Evolutionary conservation across 1,140 invertebrate species (phyloP).

Genomic region (Musca vetustissima): DNA sequence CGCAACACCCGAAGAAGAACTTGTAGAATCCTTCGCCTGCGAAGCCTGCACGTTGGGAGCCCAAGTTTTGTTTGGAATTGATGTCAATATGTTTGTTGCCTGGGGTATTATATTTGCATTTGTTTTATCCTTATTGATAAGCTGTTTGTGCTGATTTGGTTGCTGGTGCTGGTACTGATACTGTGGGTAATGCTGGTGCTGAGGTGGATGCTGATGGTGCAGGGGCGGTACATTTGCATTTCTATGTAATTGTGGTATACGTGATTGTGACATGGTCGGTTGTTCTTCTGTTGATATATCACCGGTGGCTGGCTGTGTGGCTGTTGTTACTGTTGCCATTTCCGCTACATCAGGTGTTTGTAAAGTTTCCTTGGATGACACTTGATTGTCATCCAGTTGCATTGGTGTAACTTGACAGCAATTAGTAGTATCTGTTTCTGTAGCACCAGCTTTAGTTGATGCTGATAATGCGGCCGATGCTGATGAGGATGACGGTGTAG

Average conservation of each 20-base stretch:
- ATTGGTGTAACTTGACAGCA: conserved; percentile 14
- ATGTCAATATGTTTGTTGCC: conserved; percentile 10
- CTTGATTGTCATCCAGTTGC: conserved; percentile 23
- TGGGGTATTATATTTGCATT: conserved; percentile 20
- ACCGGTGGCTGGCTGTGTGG: not conserved
- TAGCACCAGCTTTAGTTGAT: not conserved
- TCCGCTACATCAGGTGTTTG: conserved; percentile 25
- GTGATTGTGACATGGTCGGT: conserved; percentile 12
- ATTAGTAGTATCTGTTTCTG: conserved; percentile 18
- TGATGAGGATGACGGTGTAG: not conserved
- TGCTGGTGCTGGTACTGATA: not conserved
- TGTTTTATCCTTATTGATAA: conserved; percentile 16
- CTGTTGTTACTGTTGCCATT: not conserved
- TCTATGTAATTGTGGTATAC: conserved; percentile 23
- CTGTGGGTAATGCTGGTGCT: not conserved
- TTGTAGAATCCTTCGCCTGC: not conserved
- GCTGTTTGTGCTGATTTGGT: conserved; percentile 5
- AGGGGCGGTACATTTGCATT: not conserved
- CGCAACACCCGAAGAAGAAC: conserved; percentile 19
- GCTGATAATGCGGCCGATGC: too few relatives aligned
- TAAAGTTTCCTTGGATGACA: conserved; percentile 25
- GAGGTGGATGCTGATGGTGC: conserved; percentile 8
- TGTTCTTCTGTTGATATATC: not conserved
- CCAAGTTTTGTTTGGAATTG: conserved; percentile 21
- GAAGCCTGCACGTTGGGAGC: conserved; percentile 30